Evolutionary conservation across 2,797 vertebrate genomes (phyloP).

Genomic region (Xenopus petersii): DNA sequence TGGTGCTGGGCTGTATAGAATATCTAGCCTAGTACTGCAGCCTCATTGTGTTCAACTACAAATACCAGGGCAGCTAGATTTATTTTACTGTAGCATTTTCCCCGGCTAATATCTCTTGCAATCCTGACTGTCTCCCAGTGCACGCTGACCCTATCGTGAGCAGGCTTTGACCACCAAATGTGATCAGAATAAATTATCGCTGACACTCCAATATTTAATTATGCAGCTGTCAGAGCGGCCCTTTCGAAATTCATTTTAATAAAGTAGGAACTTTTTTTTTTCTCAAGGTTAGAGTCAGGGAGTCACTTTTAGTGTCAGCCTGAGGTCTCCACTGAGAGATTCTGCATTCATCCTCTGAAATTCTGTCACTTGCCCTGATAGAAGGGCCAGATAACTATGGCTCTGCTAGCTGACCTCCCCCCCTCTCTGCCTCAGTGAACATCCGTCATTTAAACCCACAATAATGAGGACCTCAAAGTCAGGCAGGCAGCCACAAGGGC

Average conservation of each 20-base stretch:
- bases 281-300: conserved; percentile 94
- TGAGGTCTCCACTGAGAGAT: conserved; percentile 75
- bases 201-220: conserved; percentile 99
- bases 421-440: conserved; percentile 70
- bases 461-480: conserved; percentile 81
- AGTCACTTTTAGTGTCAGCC: conserved; percentile 97
- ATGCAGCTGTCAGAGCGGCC: conserved; percentile 97
- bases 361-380: conserved; percentile 81
- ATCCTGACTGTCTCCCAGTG: conserved; percentile 70
- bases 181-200: conserved; percentile 95
- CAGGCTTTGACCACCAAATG: conserved; percentile 90
- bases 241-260: conserved; percentile 99
- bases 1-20: too few relatives aligned
- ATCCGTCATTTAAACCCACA: conserved; percentile 78
- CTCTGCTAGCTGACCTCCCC: conserved; percentile 52
- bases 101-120: conserved; percentile 49
- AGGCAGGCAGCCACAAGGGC: conserved; percentile 73
- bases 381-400: conserved; percentile 72
- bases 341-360: conserved; percentile 67
- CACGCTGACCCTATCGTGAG: conserved; percentile 85
- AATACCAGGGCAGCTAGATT: conserved; percentile 45
- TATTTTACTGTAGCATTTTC: conserved; percentile 18
- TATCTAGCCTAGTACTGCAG: neutral
- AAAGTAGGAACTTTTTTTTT: conserved; percentile 88
- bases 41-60: neutral